phyloP scores from a whole-genome alignment of 2,113 vertebrate species.

The Lepus timidus region DNA sequence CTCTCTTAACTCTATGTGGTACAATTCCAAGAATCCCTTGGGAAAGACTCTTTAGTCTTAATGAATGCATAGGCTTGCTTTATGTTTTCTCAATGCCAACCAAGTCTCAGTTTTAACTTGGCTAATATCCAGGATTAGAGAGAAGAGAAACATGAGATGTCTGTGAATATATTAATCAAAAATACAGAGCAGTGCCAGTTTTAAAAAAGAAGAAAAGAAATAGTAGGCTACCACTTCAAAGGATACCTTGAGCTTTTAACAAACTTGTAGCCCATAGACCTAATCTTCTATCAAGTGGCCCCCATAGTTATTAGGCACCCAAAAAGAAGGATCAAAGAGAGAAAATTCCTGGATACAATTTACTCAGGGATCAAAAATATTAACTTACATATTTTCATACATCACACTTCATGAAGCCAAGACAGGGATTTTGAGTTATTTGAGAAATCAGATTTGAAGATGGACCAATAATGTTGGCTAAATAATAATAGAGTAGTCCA shows the following conservation, averaged over 20 bases:
- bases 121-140: slow-evolving; percentile 82
- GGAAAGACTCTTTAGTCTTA: slow-evolving; percentile 83
- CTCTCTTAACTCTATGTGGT: slow-evolving; percentile 69
- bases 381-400: not conserved
- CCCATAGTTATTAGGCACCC: not conserved
- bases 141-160: slow-evolving; percentile 83
- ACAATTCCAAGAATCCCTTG: slow-evolving; percentile 80
- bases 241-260: not conserved
- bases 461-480: slow-evolving; percentile 6
- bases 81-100: slow-evolving; percentile 80
- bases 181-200: slow-evolving; percentile 45
- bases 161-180: slow-evolving; percentile 84
- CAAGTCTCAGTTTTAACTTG: slow-evolving; percentile 78
- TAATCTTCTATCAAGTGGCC: not conserved
- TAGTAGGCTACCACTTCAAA: slow-evolving; percentile 37
- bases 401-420: slow-evolving; percentile 30
- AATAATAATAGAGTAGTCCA: not conserved
- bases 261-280: not conserved
- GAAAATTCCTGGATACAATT: not conserved
- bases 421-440: slow-evolving; percentile 33
- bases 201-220: slow-evolving; percentile 66
- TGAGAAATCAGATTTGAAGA: slow-evolving; percentile 54
- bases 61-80: slow-evolving; percentile 84
- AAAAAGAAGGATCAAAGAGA: not conserved
- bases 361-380: slow-evolving; percentile 14